A percentile compares a stretch with the other conserved stretches of the same genome.
Evolutionary conservation across 2,888 invertebrate genomes (phyloP).

Genomic region (Ferrisia virgata): DNA sequence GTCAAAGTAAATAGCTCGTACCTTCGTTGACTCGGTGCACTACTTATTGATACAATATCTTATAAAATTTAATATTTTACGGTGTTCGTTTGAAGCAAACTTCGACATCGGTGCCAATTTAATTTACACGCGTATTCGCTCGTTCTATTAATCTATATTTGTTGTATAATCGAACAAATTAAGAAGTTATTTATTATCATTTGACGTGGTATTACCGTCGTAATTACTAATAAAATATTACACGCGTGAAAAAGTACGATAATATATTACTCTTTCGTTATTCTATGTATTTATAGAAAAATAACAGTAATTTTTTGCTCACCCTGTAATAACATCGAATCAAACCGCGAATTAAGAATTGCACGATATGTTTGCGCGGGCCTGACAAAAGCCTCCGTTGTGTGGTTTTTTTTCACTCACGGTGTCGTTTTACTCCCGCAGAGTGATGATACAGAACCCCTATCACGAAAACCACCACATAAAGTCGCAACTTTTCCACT

Average conservation of each 20-base stretch:
- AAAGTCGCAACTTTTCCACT: conserved; percentile 27
- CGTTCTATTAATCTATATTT: no score
- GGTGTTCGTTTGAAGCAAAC: not conserved
- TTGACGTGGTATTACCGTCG: not conserved
- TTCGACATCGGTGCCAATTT: not conserved
- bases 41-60: not conserved
- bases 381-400: not conserved
- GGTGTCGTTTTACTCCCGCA: conserved; percentile 6
- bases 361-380: conserved; percentile 13
- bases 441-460: conserved; percentile 36
- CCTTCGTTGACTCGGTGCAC: not conserved
- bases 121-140: not conserved
- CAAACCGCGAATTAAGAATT: conserved; percentile 8
- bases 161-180: not conserved
- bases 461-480: conserved; percentile 33
- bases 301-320: not conserved
- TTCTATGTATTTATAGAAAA: no score
- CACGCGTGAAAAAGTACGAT: no score
- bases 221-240: not conserved
- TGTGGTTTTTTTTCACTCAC: not conserved
- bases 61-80: not conserved
- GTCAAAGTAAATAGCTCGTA: not conserved
- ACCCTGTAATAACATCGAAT: not conserved
- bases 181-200: not conserved
- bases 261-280: no score